Evolutionary conservation across 2,888 invertebrate species (phyloP), one percentile per base, ranked within the genome.

Genomic region (Drosophila gaucha): DNA sequence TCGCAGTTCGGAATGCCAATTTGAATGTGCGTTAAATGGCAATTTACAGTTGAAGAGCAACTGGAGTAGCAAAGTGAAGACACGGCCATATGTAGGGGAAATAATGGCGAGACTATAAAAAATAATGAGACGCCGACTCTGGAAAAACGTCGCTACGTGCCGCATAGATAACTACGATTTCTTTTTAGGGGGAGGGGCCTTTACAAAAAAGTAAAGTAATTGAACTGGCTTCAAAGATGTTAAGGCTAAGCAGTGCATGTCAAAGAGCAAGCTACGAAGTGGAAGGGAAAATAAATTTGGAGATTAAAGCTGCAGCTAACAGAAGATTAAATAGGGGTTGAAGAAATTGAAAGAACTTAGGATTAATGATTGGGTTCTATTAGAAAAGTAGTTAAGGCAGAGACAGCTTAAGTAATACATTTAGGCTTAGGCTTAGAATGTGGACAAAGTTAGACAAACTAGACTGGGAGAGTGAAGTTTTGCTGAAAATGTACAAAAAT

Each of bases 21-120:
- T 78, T 78, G 66, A 80, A 75, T 78, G 69, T 66, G 71, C 86
- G 80, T 86, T 78, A 86, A 80, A 82, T 74, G 83, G 63, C 72
- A 78, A 64, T 67, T 73, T 67, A 69, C 86, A 78, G 82, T 82
- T 82, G 54, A 65, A 64, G 51, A 73, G 69, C 63, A 44, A 82
- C 67, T 79, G 76, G 31, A 39, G 50, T 20, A 24, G 30, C 35
- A 28, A 24, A 10, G 12, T 12, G 24, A 12, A 20, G 55, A 38
- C 52, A 46, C n/a, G 35, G 63, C 64, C 85, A 78, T 73, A 78
- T 84, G 85, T 64, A 85, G 67, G 26, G 55, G 67, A 71, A 68
- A 74, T 85, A 82, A 85, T 82, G 77, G 72, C 47, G 56, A 10
- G 67, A 65, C 78, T 33, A 78, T 83, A 78, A 83, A 86, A 83